Base-by-base conservation (phyloP, 2,113 vertebrate species). In the Semnornis frantzii region DNA sequence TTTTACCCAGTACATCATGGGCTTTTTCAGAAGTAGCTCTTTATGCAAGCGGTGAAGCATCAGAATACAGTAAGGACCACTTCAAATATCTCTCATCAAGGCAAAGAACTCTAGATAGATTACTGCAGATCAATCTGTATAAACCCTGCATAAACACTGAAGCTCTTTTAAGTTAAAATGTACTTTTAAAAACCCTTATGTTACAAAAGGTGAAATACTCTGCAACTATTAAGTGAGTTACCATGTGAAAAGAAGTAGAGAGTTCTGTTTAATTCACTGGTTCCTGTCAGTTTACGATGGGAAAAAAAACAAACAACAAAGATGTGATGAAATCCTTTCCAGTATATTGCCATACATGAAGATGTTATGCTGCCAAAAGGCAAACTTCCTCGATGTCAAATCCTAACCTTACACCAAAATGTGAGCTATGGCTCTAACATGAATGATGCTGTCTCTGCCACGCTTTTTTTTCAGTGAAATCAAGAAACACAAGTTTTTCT, bases 61-160 rank as follows among this genome's bases (percentile, higher is more conserved):
- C 83, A 85, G 91, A 91, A 75, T 93, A 85, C 89, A 93, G 95
- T 64, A 78, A 96, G 93, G 90, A 95, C 85, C 89, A 85, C 94
- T 95, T 95, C 96, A 97, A 95, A 95, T 95, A 95, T 95, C 66
- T 93, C 91, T 95, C 93, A 96, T 95, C 92, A 94, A 96, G 95
- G 95, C 91, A 69, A 84, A 89, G 88, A 94, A 93, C 85, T 93
- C 95, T 52, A 31, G 93, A 87, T 77, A 96, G 95, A 95, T 96
- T 93, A 95, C 88, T 90, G 92, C 75, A 89, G 91, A 96, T 96
- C 96, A 94, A 73, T 95, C 89, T 92, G 50, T 95, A 71, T 88
- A 94, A 96, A 94, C 81, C 86, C 90, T 84, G 82, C 73, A 93
- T 91, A 90, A 96, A 95, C 80, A 86, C 55, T n/a, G 70, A 66